phyloP scores from a whole-genome alignment of 2,888 invertebrate genomes.

The Drosophila robusta region DNA sequence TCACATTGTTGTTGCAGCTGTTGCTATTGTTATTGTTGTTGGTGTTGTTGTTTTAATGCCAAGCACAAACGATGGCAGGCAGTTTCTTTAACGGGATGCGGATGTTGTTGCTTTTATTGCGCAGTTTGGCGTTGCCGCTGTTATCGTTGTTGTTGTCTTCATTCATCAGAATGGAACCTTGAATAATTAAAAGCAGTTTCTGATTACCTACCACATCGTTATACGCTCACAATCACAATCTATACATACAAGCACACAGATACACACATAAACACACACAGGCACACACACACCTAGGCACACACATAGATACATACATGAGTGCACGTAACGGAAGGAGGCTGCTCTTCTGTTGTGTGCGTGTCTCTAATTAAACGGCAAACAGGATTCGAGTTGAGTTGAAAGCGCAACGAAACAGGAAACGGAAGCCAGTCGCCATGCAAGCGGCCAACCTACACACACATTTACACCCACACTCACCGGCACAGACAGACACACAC shows the following conservation, averaged over 20 bases:
- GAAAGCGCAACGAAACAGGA: conserved; percentile 81
- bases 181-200: conserved; percentile 85
- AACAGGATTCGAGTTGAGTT: conserved; percentile 80
- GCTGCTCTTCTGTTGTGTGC: conserved; percentile 64
- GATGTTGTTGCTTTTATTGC: conserved; percentile 65
- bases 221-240: conserved; percentile 74
- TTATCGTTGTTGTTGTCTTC: conserved; percentile 76
- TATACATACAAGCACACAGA: conserved; percentile 38
- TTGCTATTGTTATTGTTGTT: conserved; percentile 19
- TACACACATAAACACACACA: conserved; percentile 16
- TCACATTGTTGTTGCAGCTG: conserved; percentile 32
- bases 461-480: conserved; percentile 3
- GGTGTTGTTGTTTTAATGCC: conserved; percentile 60
- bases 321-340: conserved; percentile 73
- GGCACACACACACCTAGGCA: conserved; percentile 4
- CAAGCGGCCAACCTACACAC: conserved; percentile 52
- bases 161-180: conserved; percentile 85
- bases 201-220: conserved; percentile 84
- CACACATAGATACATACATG: conserved; percentile 34
- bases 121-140: conserved; percentile 66
- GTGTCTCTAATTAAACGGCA: conserved; percentile 81
- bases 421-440: conserved; percentile 80
- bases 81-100: conserved; percentile 66
- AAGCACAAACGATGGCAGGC: conserved; percentile 64
- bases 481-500: conserved; percentile 12